These are phyloP conservation scores for Tenthredo distinguenda DNA, from an alignment of 2,888 invertebrate genomes.

Conservation along the genomic window DNA sequence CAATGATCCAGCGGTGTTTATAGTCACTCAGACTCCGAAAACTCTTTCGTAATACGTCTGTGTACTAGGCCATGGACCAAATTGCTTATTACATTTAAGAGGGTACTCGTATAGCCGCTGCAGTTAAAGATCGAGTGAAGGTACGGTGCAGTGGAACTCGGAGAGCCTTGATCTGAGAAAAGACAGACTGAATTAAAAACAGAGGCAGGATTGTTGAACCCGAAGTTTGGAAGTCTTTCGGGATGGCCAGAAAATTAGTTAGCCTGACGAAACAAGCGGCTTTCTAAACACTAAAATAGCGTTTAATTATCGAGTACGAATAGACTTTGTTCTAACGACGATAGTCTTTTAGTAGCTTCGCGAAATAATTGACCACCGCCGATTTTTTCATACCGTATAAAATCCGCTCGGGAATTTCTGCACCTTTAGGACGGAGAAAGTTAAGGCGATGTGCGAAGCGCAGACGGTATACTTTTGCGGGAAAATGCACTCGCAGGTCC, in stretches of 20 bases:
- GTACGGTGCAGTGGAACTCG: not conserved
- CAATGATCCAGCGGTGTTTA: not conserved
- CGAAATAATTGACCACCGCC: not conserved
- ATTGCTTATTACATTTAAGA: not conserved
- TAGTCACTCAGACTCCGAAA: constrained; percentile 11
- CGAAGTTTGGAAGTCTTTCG: not conserved
- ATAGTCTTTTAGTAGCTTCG: not conserved
- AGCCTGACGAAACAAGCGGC: not conserved
- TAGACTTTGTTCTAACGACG: not conserved
- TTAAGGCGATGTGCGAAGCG: not conserved
- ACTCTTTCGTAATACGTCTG: not conserved
- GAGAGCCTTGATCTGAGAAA: not conserved
- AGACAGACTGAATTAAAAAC: not conserved
- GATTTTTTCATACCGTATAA: not conserved
- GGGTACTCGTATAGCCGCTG: not conserved
- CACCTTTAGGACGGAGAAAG: constrained; percentile 11
- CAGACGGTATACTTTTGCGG: not conserved
- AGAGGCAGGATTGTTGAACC: not conserved
- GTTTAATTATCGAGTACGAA: not conserved
- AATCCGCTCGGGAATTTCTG: not conserved
- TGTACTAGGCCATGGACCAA: constrained; percentile 37
- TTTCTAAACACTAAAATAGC: not conserved
- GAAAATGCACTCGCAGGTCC: not conserved
- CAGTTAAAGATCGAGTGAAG: constrained; percentile 5
- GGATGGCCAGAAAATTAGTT: not conserved